Evolutionary conservation across 2,797 vertebrate species (phyloP).

Genomic region (Acipenser oxyrinchus): DNA sequence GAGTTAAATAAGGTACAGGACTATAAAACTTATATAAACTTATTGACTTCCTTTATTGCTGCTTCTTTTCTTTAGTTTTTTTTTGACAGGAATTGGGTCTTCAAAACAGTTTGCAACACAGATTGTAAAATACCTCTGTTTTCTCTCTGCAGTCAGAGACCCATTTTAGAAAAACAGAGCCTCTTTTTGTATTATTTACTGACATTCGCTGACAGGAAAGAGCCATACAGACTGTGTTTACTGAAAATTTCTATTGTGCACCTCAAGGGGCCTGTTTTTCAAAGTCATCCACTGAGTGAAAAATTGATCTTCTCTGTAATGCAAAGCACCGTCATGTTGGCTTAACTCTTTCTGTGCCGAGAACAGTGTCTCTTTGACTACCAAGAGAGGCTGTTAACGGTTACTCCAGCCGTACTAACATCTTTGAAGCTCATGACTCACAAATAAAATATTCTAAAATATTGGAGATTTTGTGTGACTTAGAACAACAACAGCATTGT

Average conservation of each 20-base stretch:
- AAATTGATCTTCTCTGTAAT: neutral
- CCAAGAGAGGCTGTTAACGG: too few relatives aligned
- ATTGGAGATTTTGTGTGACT: too few relatives aligned
- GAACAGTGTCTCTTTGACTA: neutral
- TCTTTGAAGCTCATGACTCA: too few relatives aligned
- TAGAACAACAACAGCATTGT: too few relatives aligned
- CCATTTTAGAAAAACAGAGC: neutral
- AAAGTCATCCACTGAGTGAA: neutral
- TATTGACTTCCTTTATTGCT: too few relatives aligned
- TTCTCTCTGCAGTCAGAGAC: neutral
- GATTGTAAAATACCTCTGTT: neutral
- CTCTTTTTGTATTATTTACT: constrained; percentile 4
- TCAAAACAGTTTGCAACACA: neutral
- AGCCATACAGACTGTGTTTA: constrained; percentile 3
- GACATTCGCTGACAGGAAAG: neutral
- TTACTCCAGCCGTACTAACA: too few relatives aligned
- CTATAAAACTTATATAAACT: neutral
- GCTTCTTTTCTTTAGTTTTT: neutral
- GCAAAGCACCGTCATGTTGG: neutral
- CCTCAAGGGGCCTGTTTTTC: neutral
- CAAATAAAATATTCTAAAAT: too few relatives aligned
- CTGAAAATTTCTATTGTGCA: neutral
- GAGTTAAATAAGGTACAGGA: neutral
- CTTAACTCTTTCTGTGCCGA: neutral
- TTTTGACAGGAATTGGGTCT: neutral